Evolutionary conservation across 1,140 invertebrate genomes (phyloP), one percentile per base, ranked within the genome.

Genomic region (Sesamia nonagrioides): DNA sequence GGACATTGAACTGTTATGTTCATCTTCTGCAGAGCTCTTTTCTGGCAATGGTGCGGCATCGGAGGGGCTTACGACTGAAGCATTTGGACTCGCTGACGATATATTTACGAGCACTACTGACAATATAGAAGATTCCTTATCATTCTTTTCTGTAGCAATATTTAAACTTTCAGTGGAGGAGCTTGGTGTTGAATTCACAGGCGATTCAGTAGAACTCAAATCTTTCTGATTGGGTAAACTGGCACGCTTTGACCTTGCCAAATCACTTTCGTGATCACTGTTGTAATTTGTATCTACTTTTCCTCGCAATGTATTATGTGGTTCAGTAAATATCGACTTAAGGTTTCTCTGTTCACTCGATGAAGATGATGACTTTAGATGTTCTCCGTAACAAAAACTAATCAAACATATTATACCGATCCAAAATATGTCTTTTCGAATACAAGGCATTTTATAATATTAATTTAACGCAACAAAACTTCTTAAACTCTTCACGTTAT

Each of bases 1-100:
- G 0, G 98, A 98, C 96, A 99, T 97, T 9, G 98, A 99, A 85
- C 98, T 99, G 87, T 99, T 98, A 86, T 99, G 98, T 92, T 99
- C 99, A 92, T 99, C 97, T 95, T 99, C 98, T 6, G 98, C 98
- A 6, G 98, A 97, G 80, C 97, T 98, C 90, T 98, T 98, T 80
- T 97, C 97, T 0, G 98, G 98, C 27, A 98, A 93, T 15, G 93
- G 92, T 5, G 97, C 96, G 40, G 97, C 96, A 84, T 97, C 97
- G 2, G 95, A 95, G 1, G 96, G 96, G 50, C 96, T 96, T 0
- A 95, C 89, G 11, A 96, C 96, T 4, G 96, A 91, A 69, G 81
- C 85, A 84, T 93, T 95, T 0, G 90, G 87, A 18, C 86, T 69
- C 45, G 85, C 74, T 15, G 92, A 86, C 6, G 93, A 91, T 9